phyloP scores from a whole-genome alignment of 2,888 invertebrate species.

The Lydus trimaculatus region DNA sequence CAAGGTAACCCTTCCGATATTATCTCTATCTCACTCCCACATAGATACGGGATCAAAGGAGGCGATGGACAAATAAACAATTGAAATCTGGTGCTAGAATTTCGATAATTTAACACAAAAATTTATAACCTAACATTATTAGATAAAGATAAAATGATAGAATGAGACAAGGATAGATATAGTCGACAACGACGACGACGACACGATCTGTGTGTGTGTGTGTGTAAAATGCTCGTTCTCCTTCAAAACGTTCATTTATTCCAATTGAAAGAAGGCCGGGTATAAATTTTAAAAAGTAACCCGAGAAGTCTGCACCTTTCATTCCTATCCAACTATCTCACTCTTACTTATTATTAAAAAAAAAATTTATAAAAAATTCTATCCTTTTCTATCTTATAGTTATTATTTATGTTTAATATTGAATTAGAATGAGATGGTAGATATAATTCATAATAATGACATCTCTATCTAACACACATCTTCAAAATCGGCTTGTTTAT shows the following conservation, averaged over 20 bases:
- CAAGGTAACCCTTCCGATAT: not conserved
- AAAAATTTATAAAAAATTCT: too few relatives aligned
- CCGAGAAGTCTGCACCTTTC: slow-evolving; percentile 29
- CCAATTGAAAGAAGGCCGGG: slow-evolving; percentile 29
- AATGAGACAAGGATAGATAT: not conserved
- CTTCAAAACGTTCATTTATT: slow-evolving; percentile 30
- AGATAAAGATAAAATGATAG: too few relatives aligned
- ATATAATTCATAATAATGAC: slow-evolving; percentile 26
- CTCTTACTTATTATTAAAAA: too few relatives aligned
- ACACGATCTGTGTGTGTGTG: too few relatives aligned
- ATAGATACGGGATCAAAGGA: too few relatives aligned
- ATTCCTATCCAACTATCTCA: not conserved
- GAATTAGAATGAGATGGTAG: not conserved
- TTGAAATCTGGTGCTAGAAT: too few relatives aligned
- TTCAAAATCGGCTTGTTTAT: slow-evolving; percentile 1
- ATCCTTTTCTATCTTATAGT: too few relatives aligned
- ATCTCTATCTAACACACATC: slow-evolving; percentile 21
- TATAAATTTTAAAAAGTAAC: slow-evolving; percentile 35
- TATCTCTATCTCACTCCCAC: not conserved
- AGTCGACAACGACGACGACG: not conserved
- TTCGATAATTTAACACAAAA: too few relatives aligned
- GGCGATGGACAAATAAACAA: too few relatives aligned
- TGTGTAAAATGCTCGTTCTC: slow-evolving; percentile 28
- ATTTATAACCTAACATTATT: too few relatives aligned
- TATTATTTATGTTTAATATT: not conserved